Percentiles rank a stretch among this genome's conserved stretches.
Conservation (phyloP, 2,888 invertebrate species). For the Lithophane socia region DNA sequence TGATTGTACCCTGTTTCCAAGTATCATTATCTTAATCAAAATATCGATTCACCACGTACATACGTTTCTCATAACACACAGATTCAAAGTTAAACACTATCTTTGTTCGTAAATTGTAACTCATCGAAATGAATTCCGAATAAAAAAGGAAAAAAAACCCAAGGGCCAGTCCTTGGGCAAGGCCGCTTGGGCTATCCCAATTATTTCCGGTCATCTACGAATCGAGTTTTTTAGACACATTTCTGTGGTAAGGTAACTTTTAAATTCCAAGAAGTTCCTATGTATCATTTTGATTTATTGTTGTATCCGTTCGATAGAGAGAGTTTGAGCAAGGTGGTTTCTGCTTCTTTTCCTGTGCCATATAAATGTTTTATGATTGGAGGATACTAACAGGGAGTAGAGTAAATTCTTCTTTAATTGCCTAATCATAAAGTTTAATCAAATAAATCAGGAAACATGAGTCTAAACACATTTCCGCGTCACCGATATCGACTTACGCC, state of each 20-base stretch:
- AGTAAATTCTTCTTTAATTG: not conserved
- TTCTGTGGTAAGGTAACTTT: constrained; percentile 28
- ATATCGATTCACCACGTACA: constrained; percentile 11
- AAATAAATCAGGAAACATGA: not conserved
- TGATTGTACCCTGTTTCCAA: not conserved
- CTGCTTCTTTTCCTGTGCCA: not conserved
- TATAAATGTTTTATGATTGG: not conserved
- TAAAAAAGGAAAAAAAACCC: constrained; percentile 11
- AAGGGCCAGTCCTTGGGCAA: constrained; percentile 70
- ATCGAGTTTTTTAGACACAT: constrained; percentile 53
- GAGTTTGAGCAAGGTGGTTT: not conserved
- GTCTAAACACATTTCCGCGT: constrained; percentile 1
- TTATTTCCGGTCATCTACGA: constrained; percentile 72
- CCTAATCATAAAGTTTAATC: not conserved
- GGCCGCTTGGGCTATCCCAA: constrained; percentile 68
- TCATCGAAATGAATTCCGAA: constrained; percentile 34
- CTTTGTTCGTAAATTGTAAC: constrained; percentile 8
- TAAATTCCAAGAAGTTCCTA: constrained; percentile 27
- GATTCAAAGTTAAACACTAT: constrained; percentile 23
- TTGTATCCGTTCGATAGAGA: not conserved
- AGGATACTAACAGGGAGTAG: too few species aligned
- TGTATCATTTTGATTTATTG: constrained; percentile 25
- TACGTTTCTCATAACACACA: constrained; percentile 30
- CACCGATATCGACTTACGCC: constrained; percentile 28
- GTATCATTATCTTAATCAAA: not conserved